These are phyloP conservation scores for Phainopepla nitens DNA, from an alignment of 2,113 vertebrate genomes.

Conservation along the genomic window DNA sequence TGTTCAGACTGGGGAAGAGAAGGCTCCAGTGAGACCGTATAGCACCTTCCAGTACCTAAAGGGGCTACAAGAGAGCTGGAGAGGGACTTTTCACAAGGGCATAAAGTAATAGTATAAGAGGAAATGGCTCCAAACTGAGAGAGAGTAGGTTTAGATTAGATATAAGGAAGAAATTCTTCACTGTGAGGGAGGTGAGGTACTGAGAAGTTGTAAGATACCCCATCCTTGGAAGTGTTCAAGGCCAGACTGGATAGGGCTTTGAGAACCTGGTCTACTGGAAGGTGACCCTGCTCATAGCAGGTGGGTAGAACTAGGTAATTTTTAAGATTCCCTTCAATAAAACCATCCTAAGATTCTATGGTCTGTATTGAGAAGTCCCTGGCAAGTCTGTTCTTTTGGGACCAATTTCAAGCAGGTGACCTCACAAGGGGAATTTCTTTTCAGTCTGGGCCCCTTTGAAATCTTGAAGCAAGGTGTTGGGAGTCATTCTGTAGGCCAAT, in stretches of 20 bases:
- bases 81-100: neutral
- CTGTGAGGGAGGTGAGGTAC: neutral
- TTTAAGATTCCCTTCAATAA: neutral
- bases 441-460: neutral
- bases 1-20: neutral
- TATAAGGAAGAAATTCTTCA: neutral
- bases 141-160: neutral
- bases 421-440: neutral
- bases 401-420: neutral
- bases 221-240: neutral
- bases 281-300: neutral
- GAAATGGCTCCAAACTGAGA: neutral
- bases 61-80: neutral
- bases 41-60: neutral
- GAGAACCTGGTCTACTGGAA: neutral
- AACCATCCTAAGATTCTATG: neutral
- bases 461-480: neutral
- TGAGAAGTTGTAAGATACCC: neutral
- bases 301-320: neutral
- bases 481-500: neutral
- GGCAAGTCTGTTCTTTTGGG: neutral
- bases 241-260: neutral
- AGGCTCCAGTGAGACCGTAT: neutral
- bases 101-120: neutral
- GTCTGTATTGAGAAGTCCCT: neutral